Conservation (phyloP, 2,797 vertebrate species). For the Mormyrus hasselquistii region DNA sequence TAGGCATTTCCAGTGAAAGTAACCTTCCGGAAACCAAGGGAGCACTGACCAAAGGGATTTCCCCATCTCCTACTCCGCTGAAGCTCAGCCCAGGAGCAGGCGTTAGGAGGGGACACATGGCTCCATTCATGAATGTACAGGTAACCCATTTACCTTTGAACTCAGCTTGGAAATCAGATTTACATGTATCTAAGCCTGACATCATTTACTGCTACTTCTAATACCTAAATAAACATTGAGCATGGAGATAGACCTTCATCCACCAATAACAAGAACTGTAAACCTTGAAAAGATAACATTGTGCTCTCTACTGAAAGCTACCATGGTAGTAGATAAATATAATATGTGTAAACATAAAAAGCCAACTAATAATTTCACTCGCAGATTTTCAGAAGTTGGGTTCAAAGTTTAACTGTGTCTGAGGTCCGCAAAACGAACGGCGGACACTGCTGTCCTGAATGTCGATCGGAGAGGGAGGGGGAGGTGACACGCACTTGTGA, state of each 20-base stretch:
- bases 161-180: not conserved
- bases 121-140: not conserved
- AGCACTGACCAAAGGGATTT: not conserved
- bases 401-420: not conserved
- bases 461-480: not conserved
- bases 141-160: not conserved
- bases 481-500: constrained; percentile 25
- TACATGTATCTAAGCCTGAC: not conserved
- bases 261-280: not conserved
- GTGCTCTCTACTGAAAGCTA: not conserved
- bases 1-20: not conserved
- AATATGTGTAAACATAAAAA: not conserved
- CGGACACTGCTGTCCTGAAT: not conserved
- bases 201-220: not conserved
- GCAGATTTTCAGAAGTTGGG: not conserved
- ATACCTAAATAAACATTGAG: not conserved
- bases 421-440: not conserved
- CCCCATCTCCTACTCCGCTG: not conserved
- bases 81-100: not conserved
- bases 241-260: not conserved
- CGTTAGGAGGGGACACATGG: not conserved
- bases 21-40: not conserved
- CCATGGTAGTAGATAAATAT: not conserved
- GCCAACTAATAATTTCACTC: not conserved
- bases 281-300: not conserved